Conservation (phyloP, 2,113 vertebrate genomes). For the human (Homo sapiens) region GRCh38 chr1:113356001-113356500, state of each 20-base stretch:
- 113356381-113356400: constrained; percentile 28
- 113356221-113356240: constrained; percentile 50
- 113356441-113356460: neutral
- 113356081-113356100: constrained; percentile 44
- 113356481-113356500: constrained; percentile 33
- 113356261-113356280: constrained; percentile 1
- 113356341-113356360: constrained; percentile 40
- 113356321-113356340: neutral
- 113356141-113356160: constrained; percentile 68
- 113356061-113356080: constrained; percentile 42
- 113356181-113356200: constrained; percentile 61
- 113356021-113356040: neutral
- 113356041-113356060: constrained; percentile 1
- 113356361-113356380: constrained; percentile 26
- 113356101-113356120: constrained; percentile 50
- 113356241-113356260: neutral
- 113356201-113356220: constrained; percentile 51
- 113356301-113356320: neutral
- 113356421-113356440: neutral
- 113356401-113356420: constrained; percentile 27
- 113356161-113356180: constrained; percentile 73
- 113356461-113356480: constrained; percentile 5
- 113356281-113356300: neutral
- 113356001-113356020: neutral
- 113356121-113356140: constrained; percentile 67